Percentiles rank a stretch among this genome's conserved stretches.
Conservation (phyloP, 2,888 invertebrate genomes). For the Abrostola triplasia region DNA sequence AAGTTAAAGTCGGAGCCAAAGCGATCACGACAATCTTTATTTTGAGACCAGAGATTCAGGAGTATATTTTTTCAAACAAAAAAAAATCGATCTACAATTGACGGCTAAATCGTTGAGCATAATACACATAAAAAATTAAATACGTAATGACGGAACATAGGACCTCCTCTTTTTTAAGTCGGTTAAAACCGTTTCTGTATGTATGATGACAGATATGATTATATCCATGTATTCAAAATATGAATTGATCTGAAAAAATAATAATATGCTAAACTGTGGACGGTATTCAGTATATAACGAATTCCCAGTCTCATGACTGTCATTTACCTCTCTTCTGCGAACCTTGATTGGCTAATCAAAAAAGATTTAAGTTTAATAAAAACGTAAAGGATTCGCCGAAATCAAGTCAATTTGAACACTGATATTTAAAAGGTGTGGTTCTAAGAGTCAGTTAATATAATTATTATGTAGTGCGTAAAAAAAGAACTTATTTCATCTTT, state of each 20-base stretch:
- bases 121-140: too few species aligned
- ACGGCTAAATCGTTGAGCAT: too few species aligned
- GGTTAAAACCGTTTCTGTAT: too few species aligned
- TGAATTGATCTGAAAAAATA: background rate
- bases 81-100: too few species aligned
- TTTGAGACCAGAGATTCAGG: too few species aligned
- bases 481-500: background rate
- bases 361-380: constrained; percentile 43
- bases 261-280: background rate
- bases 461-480: background rate
- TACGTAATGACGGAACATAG: too few species aligned
- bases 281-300: background rate
- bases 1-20: too few species aligned
- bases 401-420: constrained; percentile 33
- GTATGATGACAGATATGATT: too few species aligned
- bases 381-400: constrained; percentile 48
- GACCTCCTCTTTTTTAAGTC: too few species aligned
- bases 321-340: constrained; percentile 43
- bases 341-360: constrained; percentile 46
- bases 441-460: background rate
- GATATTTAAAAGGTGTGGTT: constrained; percentile 26
- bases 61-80: too few species aligned
- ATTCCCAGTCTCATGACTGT: constrained; percentile 12
- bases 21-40: too few species aligned
- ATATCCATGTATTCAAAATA: too few species aligned